Evolutionary conservation across 2,888 invertebrate genomes (phyloP).

Genomic region (Synergus laeviventris): DNA sequence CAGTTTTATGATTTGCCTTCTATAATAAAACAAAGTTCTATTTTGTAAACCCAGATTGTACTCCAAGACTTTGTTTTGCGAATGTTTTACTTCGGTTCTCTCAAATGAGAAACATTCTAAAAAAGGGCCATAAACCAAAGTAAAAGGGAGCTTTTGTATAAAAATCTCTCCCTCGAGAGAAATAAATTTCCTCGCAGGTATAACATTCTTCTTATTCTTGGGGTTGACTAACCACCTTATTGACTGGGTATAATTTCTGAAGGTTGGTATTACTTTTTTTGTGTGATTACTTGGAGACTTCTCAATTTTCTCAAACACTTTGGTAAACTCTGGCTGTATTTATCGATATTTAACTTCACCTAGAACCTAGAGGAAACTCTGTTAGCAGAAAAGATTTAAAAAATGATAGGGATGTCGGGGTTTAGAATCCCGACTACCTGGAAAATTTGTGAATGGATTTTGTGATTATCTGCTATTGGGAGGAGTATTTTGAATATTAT

Average conservation of each 20-base stretch:
- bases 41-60: not conserved
- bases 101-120: not conserved
- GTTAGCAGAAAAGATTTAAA: not conserved
- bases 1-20: not conserved
- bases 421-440: not conserved
- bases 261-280: constrained; percentile 5
- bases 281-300: constrained; percentile 6
- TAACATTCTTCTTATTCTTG: not conserved
- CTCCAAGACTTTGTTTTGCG: not conserved
- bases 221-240: constrained; percentile 11
- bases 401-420: not conserved
- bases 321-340: not conserved
- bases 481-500: not conserved
- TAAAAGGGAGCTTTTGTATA: not conserved
- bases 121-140: not conserved
- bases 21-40: not conserved
- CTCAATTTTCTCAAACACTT: constrained; percentile 8
- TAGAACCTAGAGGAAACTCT: not conserved
- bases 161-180: not conserved
- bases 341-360: not conserved
- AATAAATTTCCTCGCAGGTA: constrained; percentile 23
- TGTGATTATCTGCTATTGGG: no score
- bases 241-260: not conserved
- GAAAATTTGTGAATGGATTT: no score
- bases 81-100: not conserved